phyloP scores from a whole-genome alignment of 2,888 invertebrate species.

The Notodonta dromedarius region DNA sequence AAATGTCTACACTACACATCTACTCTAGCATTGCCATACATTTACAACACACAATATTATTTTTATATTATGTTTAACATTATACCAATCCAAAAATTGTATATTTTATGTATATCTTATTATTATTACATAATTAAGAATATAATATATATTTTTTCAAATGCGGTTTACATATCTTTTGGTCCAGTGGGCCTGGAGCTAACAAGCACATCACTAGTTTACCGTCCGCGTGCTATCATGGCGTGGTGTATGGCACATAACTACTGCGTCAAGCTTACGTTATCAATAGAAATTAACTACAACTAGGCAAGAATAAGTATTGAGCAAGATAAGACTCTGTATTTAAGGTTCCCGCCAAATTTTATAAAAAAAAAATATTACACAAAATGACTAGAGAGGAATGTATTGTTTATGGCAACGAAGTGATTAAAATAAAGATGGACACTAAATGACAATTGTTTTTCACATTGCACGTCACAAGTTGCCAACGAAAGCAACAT shows the following conservation, averaged over 20 bases:
- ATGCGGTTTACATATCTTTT: slow-evolving; percentile 65
- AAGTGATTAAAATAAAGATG: slow-evolving; percentile 37
- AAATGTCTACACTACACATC: slow-evolving; percentile 79
- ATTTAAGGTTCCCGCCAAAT: slow-evolving; percentile 58
- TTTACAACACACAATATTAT: slow-evolving; percentile 78
- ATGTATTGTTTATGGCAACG: slow-evolving; percentile 72
- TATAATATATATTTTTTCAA: slow-evolving; percentile 54
- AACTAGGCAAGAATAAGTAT: slow-evolving; percentile 74
- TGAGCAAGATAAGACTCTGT: slow-evolving; percentile 75
- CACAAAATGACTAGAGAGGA: slow-evolving; percentile 80
- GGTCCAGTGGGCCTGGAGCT: slow-evolving; percentile 75
- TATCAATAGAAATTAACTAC: slow-evolving; percentile 54
- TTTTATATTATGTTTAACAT: slow-evolving; percentile 66
- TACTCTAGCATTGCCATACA: slow-evolving; percentile 82
- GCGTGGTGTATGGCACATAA: slow-evolving; percentile 74
- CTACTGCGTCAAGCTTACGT: slow-evolving; percentile 69
- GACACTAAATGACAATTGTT: not conserved
- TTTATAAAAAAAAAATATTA: slow-evolving; percentile 32
- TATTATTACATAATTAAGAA: slow-evolving; percentile 59
- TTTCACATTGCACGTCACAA: not conserved
- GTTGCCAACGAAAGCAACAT: not conserved
- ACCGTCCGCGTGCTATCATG: slow-evolving; percentile 54
- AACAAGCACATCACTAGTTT: slow-evolving; percentile 59
- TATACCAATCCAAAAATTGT: slow-evolving; percentile 81
- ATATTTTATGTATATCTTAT: slow-evolving; percentile 70